Conservation (phyloP, 2,888 invertebrate species). For the Yponomeuta sedellus region DNA sequence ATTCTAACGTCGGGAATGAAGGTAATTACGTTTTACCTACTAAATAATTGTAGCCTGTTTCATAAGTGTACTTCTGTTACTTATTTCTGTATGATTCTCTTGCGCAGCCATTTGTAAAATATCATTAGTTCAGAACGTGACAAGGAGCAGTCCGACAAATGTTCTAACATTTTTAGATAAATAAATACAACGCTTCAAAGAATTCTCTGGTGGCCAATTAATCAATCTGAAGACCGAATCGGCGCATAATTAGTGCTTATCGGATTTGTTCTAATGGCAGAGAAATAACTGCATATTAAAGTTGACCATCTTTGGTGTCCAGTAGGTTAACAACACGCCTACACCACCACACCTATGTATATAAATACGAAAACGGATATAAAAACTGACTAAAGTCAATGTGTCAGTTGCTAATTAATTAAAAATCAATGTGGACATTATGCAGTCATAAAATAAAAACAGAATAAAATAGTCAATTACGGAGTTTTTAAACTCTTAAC, state of each 20-base stretch:
- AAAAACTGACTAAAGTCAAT: neutral
- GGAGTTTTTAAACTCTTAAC: too few species aligned
- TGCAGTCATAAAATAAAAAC: neutral
- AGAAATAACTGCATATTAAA: constrained; percentile 4
- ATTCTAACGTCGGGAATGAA: too few species aligned
- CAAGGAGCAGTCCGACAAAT: constrained; percentile 9
- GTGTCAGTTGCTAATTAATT: constrained; percentile 8
- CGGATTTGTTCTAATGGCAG: neutral
- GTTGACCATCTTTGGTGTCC: constrained; percentile 2
- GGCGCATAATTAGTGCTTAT: constrained; percentile 10
- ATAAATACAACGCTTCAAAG: neutral
- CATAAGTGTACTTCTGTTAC: neutral
- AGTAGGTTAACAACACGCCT: constrained; percentile 17
- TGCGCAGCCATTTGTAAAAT: constrained; percentile 50
- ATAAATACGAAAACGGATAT: neutral
- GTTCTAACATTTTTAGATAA: constrained; percentile 14
- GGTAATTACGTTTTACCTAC: too few species aligned
- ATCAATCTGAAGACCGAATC: neutral
- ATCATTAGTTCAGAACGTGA: constrained; percentile 26
- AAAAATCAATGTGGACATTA: neutral
- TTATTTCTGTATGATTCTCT: too few species aligned
- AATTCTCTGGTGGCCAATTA: neutral
- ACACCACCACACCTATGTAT: constrained; percentile 7
- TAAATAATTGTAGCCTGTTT: too few species aligned
- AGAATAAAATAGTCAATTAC: too few species aligned